These are phyloP conservation scores for Harpalus rufipes DNA, from an alignment of 2,888 invertebrate genomes.

Conservation along the genomic window DNA sequence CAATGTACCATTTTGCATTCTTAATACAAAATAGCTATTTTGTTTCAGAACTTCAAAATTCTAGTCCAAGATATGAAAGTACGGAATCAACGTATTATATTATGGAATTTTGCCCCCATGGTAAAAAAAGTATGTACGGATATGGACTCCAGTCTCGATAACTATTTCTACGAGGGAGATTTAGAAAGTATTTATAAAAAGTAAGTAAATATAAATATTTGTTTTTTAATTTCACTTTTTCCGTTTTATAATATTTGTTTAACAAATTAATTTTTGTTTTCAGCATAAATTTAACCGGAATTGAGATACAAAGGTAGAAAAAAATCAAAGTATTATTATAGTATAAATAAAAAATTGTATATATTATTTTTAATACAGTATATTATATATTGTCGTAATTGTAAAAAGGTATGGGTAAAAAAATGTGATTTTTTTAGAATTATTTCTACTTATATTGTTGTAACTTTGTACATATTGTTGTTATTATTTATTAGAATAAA, in stretches of 20 bases:
- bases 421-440: too few relatives aligned
- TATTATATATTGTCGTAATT: too few relatives aligned
- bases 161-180: conserved; percentile 64
- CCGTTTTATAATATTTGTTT: background rate
- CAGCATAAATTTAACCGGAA: too few relatives aligned
- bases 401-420: too few relatives aligned
- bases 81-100: conserved; percentile 78
- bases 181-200: conserved; percentile 65
- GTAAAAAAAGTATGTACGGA: conserved; percentile 67
- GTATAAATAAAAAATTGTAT: too few relatives aligned
- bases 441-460: too few relatives aligned
- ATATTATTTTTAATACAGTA: too few relatives aligned
- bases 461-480: too few relatives aligned
- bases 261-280: background rate
- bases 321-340: too few relatives aligned
- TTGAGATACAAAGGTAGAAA: too few relatives aligned
- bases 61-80: conserved; percentile 79
- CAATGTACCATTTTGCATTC: background rate
- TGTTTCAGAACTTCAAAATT: conserved; percentile 79
- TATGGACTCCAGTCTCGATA: conserved; percentile 60
- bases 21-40: conserved; percentile 13
- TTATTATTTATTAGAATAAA: too few relatives aligned
- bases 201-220: conserved; percentile 23
- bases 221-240: background rate
- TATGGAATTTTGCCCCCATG: conserved; percentile 77